Percentiles rank a stretch among this genome's conserved stretches.
Evolutionary conservation across 2,113 vertebrate species (phyloP).

Genomic region (Phocoena sinus): DNA sequence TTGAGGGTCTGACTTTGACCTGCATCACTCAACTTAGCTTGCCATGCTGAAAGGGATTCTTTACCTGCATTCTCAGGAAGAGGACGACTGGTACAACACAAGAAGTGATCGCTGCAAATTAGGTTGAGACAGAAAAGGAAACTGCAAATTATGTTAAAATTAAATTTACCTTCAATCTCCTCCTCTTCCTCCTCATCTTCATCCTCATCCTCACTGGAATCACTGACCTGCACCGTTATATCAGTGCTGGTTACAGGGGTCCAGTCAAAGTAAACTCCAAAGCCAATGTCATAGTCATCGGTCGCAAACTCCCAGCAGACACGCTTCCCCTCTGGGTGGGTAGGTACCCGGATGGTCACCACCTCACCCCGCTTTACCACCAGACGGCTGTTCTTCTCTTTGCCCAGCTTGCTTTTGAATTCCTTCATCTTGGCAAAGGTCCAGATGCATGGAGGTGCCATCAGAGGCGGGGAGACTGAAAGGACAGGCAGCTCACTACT

Average conservation of each 20-base stretch:
- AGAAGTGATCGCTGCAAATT: not conserved
- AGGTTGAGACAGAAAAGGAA: not conserved
- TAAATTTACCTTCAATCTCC: constrained; percentile 86
- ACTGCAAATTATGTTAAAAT: not conserved
- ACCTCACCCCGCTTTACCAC: constrained; percentile 96
- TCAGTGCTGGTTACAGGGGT: constrained; percentile 90
- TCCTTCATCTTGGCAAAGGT: constrained; percentile 91
- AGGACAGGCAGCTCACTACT: not conserved
- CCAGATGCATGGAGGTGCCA: constrained; percentile 91
- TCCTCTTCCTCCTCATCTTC: constrained; percentile 91
- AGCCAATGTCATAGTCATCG: constrained; percentile 96
- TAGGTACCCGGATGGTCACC: constrained; percentile 95
- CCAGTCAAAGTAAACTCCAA: constrained; percentile 99
- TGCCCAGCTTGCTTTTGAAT: constrained; percentile 91
- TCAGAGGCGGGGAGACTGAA: constrained; percentile 87
- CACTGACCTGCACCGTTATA: constrained; percentile 97
- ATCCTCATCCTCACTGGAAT: constrained; percentile 98
- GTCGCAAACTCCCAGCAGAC: constrained; percentile 99
- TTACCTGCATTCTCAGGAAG: not conserved
- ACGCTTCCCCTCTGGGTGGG: constrained; percentile 91
- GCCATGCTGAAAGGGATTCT: not conserved
- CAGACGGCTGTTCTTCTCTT: constrained; percentile 91
- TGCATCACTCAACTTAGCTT: not conserved
- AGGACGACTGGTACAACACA: not conserved
- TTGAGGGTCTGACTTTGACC: not conserved